Base-by-base conservation (phyloP, 2,797 vertebrate genomes). In the Margarornis squamiger region DNA sequence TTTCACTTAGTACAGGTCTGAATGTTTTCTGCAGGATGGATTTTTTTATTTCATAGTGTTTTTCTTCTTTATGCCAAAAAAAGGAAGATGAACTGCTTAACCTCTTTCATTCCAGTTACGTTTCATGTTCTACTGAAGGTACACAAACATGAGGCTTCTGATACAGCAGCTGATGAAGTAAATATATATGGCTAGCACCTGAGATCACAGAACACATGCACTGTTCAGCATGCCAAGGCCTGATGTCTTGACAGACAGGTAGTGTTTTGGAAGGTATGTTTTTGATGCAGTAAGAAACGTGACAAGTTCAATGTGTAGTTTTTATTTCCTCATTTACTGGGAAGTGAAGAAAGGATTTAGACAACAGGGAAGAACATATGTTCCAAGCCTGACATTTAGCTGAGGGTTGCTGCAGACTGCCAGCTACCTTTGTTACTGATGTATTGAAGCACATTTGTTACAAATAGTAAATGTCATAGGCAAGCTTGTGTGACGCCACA, bases 251-350 rank as follows among this genome's bases (percentile, higher is more conserved):
- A 93, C 66, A 93, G 77, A 74, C 34, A 66, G 74, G 70, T 87
- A 85, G 59, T 49, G 9, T 84, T 95, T 86, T 90, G 90, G 90
- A 95, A 96, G 72, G 85, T 51, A 51, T 32, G 32, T 11, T 72
- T 95, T 90, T 82, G 77, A 94, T 78, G 39, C 14, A 10, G 92
- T 79, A 80, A 86, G 77, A 59, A 91, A 92, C 1, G 0, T 78
- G 61, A 94, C 57, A 91, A 52, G 39, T 92, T 95, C n/a, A 14
- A 3, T 45, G 54, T 5, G 1, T 80, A 68, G 88, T 55, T 96
- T 89, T 89, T 91, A 79, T 92, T 96, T 96, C 73, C 62, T 88
- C 15, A 20, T 83, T 94, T 88, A 65, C 41, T 84, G 38, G 30
- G 63, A 80, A 76, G 39, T 45, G 71, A 92, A 78, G 57, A 68